phyloP scores from a whole-genome alignment of 53 echinoderm and acorn worm species.

The Actinopyga echinites region DNA sequence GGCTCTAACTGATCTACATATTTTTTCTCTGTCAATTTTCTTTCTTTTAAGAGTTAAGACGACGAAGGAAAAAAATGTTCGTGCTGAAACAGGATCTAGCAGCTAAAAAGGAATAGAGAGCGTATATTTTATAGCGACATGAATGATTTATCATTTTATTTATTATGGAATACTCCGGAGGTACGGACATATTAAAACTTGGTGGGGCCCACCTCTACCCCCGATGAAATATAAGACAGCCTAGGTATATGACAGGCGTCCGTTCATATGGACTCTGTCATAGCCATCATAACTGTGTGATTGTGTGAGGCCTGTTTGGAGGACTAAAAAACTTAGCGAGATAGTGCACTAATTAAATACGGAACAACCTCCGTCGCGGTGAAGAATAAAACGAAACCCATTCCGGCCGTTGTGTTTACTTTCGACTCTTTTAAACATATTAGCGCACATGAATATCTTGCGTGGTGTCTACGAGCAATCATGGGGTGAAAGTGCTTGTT shows the following conservation, averaged over 20 bases:
- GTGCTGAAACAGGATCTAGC: slow-evolving; percentile 18
- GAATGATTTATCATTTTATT: slow-evolving; percentile 42
- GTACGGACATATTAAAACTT: slow-evolving; percentile 43
- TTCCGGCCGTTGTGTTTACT: slow-evolving; percentile 25
- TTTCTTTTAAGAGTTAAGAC: slow-evolving; percentile 27
- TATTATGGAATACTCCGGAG: slow-evolving; percentile 38
- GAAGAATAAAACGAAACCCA: slow-evolving; percentile 3
- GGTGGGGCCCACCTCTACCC: slow-evolving; percentile 29
- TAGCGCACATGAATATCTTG: slow-evolving; percentile 28
- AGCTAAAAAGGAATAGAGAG: slow-evolving; percentile 21
- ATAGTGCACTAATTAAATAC: slow-evolving; percentile 30
- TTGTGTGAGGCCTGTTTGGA: slow-evolving; percentile 19
- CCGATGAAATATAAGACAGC: slow-evolving; percentile 27
- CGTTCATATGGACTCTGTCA: slow-evolving; percentile 40
- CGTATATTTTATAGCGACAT: slow-evolving; percentile 35
- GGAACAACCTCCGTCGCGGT: not conserved
- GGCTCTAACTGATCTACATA: slow-evolving; percentile 33
- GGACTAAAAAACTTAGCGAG: slow-evolving; percentile 19
- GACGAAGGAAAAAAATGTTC: slow-evolving; percentile 7
- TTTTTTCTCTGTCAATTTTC: slow-evolving; percentile 36
- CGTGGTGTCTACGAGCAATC: too few relatives aligned
- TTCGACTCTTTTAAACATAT: slow-evolving; percentile 38
- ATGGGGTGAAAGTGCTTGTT: too few relatives aligned
- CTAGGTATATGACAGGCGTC: slow-evolving; percentile 9
- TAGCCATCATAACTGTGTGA: slow-evolving; percentile 31